Evolutionary conservation across 2,888 invertebrate species (phyloP), one percentile per base, ranked within the genome.

Genomic region (Acleris laterana): DNA sequence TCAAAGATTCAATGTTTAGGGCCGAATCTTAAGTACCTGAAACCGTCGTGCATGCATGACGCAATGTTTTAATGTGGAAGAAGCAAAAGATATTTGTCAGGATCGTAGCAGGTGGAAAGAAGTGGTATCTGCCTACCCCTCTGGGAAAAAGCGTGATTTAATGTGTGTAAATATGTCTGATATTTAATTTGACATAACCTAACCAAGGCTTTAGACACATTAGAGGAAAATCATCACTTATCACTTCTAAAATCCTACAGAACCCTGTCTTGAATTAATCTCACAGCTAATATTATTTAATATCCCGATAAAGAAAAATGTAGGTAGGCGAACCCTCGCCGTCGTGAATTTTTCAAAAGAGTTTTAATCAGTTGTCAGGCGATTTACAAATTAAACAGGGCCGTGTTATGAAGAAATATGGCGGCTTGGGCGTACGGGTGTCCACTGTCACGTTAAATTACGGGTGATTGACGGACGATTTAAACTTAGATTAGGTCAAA

Each of bases 341-440:
- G 77, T 81, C 87, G 86, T 87, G 84, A 88, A 88, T 90, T 87
- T 88, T 90, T 91, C 87, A 88, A 86, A 90, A 85, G 90, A 90
- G 89, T 91, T 92, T 92, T 92, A 92, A 92, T 91, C 91, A 91
- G 89, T 89, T 87, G 89, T 91, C 89, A 90, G 89, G 88, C 90
- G 90, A 90, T 92, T 93, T 90, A 90, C 90, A 92, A 92, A 93
- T 93, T 91, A 92, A 93, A 90, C 92, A 89, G 89, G 88, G 83
- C 87, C 74, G 85, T 85, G 89, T 92, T 92, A 91, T 91, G 85
- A 91, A 90, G 90, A 91, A 91, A 91, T 88, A 91, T 89, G 76
- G 86, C 82, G 78, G 66, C 46, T 76, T 79, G 77, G 76, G 76
- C 69, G 64, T 44, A 68, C 28, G 74, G 16, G 60, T 65, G 74